Evolutionary conservation across 1,140 invertebrate species (phyloP).

Genomic region (Drosophila persimilis): DNA sequence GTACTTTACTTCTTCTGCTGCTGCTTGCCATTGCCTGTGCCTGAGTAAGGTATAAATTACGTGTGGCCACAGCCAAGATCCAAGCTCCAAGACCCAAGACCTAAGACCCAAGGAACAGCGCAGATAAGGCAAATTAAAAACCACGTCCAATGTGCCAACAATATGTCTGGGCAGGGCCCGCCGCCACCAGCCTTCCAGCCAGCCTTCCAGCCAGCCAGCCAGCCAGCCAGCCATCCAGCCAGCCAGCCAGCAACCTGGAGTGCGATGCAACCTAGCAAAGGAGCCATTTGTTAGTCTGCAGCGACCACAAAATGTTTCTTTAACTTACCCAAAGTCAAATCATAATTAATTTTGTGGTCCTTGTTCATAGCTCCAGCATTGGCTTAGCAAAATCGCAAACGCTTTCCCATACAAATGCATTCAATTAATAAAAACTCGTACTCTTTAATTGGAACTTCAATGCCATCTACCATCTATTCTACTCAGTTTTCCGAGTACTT

Average conservation of each 20-base stretch:
- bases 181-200: no score
- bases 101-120: conserved; percentile 5
- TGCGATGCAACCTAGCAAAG: not conserved
- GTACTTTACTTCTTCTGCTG: conserved; percentile 40
- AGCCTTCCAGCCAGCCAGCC: no score
- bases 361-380: not conserved
- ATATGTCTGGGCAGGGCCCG: conserved; percentile 33
- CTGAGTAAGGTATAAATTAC: conserved; percentile 53
- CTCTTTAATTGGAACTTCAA: conserved; percentile 33
- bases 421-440: conserved; percentile 45
- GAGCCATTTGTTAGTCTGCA: conserved; percentile 58
- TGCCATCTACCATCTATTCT: not conserved
- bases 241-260: not conserved
- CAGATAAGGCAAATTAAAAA: conserved; percentile 64
- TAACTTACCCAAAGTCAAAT: conserved; percentile 57
- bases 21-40: conserved; percentile 5
- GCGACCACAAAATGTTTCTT: conserved; percentile 43
- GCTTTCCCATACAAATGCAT: conserved; percentile 45
- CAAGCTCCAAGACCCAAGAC: not conserved
- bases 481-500: not conserved
- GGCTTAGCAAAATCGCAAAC: conserved; percentile 19
- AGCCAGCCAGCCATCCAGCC: not conserved
- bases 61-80: conserved; percentile 21
- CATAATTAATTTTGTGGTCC: conserved; percentile 59
- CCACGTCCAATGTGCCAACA: conserved; percentile 58